Evolutionary conservation across 2,113 vertebrate species (phyloP).

Genomic region (Phaethornis superciliosus): DNA sequence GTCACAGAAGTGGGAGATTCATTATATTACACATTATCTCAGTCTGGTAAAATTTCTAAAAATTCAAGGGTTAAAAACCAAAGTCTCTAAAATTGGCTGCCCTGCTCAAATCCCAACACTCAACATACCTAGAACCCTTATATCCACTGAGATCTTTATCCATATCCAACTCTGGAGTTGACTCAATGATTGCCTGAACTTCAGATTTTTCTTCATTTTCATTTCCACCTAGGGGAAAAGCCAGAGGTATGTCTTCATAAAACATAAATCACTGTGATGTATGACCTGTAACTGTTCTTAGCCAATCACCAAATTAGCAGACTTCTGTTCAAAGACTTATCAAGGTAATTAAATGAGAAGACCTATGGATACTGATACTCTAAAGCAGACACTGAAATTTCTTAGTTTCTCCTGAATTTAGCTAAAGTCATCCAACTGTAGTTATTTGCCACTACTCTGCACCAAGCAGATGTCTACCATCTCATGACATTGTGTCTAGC

Average conservation of each 20-base stretch:
- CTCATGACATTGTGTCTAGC: neutral
- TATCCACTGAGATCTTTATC: constrained; percentile 88
- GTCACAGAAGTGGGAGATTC: neutral
- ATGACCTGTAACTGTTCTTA: neutral
- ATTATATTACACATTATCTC: neutral
- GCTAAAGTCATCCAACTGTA: neutral
- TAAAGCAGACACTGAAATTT: neutral
- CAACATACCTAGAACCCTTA: constrained; percentile 87
- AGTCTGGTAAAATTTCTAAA: neutral
- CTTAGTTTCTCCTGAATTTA: neutral
- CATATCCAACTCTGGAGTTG: constrained; percentile 97
- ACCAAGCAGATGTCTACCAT: neutral
- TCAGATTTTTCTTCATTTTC: constrained; percentile 91
- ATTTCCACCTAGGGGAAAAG: constrained; percentile 73
- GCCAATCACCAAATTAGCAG: neutral
- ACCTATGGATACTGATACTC: neutral
- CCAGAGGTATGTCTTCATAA: neutral
- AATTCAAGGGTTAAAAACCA: neutral
- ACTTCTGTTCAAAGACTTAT: neutral
- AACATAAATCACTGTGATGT: neutral
- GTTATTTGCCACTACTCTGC: neutral
- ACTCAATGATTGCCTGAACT: constrained; percentile 97
- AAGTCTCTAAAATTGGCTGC: neutral
- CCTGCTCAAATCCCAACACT: neutral
- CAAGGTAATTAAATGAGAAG: neutral